Base-by-base conservation (phyloP, 2,888 invertebrate genomes). In the Agelastica alni region DNA sequence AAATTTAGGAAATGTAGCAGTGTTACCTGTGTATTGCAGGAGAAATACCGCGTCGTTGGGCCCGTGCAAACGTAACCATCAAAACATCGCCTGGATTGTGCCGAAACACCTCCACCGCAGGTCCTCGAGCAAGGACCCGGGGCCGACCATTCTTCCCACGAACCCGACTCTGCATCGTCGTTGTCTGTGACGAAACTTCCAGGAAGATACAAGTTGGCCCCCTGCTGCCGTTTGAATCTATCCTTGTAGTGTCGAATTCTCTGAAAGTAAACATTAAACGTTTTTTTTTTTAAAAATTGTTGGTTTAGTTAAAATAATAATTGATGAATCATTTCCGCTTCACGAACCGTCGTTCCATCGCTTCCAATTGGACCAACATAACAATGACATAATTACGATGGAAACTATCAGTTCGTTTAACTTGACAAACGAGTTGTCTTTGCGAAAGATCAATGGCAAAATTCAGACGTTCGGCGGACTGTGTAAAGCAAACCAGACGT, bases 101-200 rank as follows among this genome's bases (percentile, higher is more conserved):
- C 86, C 59, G 93, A 87, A 14, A 96, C 94, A 46, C 97, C 97
- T 9, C 94, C 93, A 0, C 96, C 97, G 73, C 97, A 98, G 13
- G 91, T 85, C 59, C 94, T 82, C 3, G 95, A 94, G 77, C 97
- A 98, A 48, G 87, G 83, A 17, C 89, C 87, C 44, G 90, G 88
- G 32, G 85, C 81, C 7, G 89, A 88, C 93, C 96, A 96, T 5
- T 87, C 86, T 3, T 88, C 85, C 93, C 93, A 93, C 54, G 83
- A 83, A 9, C 87, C 87, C 6, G 83, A 80, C 43, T 82, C 81
- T n/a, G 77, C 77, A 5, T 84, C 85, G 2, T 86, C 86, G 13
- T 82, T 86, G 20, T 89, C 89, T 57, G 85, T 79, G 57, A 91
- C 84, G 71, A 82, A 89, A 64, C 85, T 88, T 41, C 82, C 84